phyloP scores from a whole-genome alignment of 2,797 vertebrate species.

The Pseudomugil gertrudae region DNA sequence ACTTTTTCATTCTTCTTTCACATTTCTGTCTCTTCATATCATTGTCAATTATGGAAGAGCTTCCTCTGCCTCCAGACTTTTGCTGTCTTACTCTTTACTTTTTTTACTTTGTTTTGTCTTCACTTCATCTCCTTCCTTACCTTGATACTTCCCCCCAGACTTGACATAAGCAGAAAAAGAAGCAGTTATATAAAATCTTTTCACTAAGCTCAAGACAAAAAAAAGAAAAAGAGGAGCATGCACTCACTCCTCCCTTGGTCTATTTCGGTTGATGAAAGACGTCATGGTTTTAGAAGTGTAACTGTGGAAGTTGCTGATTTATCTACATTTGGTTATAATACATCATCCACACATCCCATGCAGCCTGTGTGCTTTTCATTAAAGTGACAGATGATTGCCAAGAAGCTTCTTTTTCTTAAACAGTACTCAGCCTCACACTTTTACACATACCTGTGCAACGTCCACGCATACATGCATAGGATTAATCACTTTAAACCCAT shows the following conservation, averaged over 20 bases:
- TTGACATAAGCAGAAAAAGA: slow-evolving; percentile 73
- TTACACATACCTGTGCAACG: slow-evolving; percentile 22
- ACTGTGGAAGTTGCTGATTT: slow-evolving; percentile 79
- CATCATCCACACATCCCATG: slow-evolving; percentile 76
- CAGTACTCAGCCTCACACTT: slow-evolving; percentile 26
- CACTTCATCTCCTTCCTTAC: slow-evolving; percentile 37
- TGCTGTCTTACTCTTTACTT: slow-evolving; percentile 44
- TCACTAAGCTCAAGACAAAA: slow-evolving; percentile 60
- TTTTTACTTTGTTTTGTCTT: slow-evolving; percentile 62
- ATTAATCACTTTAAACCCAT: slow-evolving; percentile 36
- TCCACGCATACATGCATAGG: slow-evolving; percentile 52
- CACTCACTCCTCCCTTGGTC: slow-evolving; percentile 44
- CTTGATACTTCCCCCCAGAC: slow-evolving; percentile 50
- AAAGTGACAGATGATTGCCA: slow-evolving; percentile 77
- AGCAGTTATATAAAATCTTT: slow-evolving; percentile 79
- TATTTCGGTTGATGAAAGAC: slow-evolving; percentile 75
- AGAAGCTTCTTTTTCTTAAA: slow-evolving; percentile 61
- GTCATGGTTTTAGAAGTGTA: slow-evolving; percentile 75
- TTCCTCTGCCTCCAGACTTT: slow-evolving; percentile 44
- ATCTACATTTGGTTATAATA: slow-evolving; percentile 73
- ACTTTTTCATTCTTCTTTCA: slow-evolving; percentile 52
- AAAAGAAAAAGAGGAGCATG: slow-evolving; percentile 51
- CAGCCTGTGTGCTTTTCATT: slow-evolving; percentile 72
- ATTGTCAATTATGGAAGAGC: slow-evolving; percentile 50
- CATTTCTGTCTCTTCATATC: slow-evolving; percentile 51